Percentiles rank a stretch among this genome's conserved stretches.
Conservation (phyloP, 2,113 vertebrate genomes). For the Oceanites oceanicus region DNA sequence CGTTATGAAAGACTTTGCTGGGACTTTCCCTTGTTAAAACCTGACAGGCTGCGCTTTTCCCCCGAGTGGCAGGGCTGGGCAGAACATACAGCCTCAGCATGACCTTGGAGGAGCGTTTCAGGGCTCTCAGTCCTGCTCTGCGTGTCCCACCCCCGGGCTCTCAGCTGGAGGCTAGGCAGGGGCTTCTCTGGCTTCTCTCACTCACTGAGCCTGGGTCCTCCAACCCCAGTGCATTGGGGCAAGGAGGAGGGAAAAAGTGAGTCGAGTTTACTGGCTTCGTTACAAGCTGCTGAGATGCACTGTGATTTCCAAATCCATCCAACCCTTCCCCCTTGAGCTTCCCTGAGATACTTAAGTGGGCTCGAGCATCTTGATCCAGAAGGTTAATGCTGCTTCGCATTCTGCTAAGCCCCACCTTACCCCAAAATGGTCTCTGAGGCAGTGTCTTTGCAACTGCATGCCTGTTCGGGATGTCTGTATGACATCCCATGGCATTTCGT, state of each 20-base stretch:
- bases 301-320: neutral
- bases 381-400: neutral
- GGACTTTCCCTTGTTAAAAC: neutral
- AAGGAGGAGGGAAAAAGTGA: neutral
- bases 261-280: neutral
- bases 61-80: neutral
- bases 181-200: neutral
- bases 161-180: neutral
- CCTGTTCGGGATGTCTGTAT: neutral
- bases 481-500: neutral
- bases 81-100: neutral
- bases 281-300: neutral
- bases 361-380: neutral
- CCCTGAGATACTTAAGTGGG: neutral
- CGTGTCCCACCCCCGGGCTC: neutral
- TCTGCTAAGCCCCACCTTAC: neutral
- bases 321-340: neutral
- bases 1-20: neutral
- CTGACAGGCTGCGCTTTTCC: neutral
- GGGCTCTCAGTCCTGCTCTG: neutral
- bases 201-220: neutral
- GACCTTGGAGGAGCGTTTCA: neutral
- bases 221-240: neutral
- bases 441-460: rapidly evolving
- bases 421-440: neutral